phyloP scores from a whole-genome alignment of 2,888 invertebrate genomes.

The Anthrax anthrax region DNA sequence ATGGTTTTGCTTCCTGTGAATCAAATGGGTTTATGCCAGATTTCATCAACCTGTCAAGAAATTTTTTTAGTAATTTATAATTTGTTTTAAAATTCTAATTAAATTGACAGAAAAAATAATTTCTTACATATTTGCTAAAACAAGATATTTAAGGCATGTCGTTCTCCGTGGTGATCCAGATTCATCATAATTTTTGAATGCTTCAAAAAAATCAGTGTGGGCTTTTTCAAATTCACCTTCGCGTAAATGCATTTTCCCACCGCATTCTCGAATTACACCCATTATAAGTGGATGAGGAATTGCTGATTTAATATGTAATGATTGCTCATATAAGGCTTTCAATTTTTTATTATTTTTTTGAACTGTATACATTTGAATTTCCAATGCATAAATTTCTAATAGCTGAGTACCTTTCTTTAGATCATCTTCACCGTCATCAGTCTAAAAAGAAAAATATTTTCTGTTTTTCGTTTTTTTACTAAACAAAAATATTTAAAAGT shows the following conservation, averaged over 20 bases:
- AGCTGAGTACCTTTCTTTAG: constrained; percentile 95
- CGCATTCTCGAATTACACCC: constrained; percentile 99
- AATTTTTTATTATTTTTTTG: constrained; percentile 99
- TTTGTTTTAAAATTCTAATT: too few species aligned
- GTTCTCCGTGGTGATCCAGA: constrained; percentile 93
- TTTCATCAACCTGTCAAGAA: constrained; percentile 94
- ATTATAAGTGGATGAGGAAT: constrained; percentile 99
- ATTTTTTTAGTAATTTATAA: neutral
- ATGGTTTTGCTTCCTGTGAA: constrained; percentile 98
- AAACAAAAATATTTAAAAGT: neutral
- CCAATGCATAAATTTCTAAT: constrained; percentile 94
- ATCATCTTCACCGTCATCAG: constrained; percentile 95
- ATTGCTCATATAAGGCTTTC: constrained; percentile 93
- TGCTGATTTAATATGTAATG: constrained; percentile 95
- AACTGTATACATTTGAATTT: constrained; percentile 99
- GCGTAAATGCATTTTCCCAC: constrained; percentile 97
- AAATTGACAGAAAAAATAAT: too few species aligned
- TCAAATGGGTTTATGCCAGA: constrained; percentile 99
- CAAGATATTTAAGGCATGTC: constrained; percentile 94
- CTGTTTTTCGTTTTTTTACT: neutral
- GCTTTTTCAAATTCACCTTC: constrained; percentile 98
- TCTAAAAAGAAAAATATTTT: constrained; percentile 37
- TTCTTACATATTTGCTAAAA: constrained; percentile 88
- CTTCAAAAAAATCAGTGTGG: constrained; percentile 98
- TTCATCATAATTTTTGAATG: constrained; percentile 99